These are phyloP conservation scores for Struthio camelus DNA, from an alignment of 2,113 vertebrate genomes.

Conservation along the genomic window DNA sequence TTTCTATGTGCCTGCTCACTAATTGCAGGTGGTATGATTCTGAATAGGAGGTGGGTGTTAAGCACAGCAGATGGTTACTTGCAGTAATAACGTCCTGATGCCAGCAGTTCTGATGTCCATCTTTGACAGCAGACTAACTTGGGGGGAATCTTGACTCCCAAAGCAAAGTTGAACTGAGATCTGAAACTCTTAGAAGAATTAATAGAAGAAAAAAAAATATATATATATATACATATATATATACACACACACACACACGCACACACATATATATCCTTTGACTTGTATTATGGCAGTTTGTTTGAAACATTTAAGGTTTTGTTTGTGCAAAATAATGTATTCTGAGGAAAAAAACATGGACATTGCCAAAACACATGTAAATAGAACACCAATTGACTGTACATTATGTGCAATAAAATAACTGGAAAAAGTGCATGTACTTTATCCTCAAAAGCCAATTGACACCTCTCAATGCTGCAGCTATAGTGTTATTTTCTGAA, in stretches of 20 bases:
- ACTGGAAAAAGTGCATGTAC: slow-evolving; percentile 67
- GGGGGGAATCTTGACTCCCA: neutral
- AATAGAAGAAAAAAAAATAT: neutral
- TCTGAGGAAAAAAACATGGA: slow-evolving; percentile 29
- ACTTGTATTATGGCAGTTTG: slow-evolving; percentile 52
- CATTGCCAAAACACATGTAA: slow-evolving; percentile 61
- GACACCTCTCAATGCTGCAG: slow-evolving; percentile 37
- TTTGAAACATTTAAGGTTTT: slow-evolving; percentile 63
- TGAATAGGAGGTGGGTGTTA: neutral
- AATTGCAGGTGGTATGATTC: slow-evolving; percentile 25
- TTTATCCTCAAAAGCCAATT: slow-evolving; percentile 54
- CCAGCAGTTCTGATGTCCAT: neutral
- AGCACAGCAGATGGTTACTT: neutral
- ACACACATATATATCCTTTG: slow-evolving; percentile 1
- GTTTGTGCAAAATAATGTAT: slow-evolving; percentile 64
- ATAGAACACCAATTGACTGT: slow-evolving; percentile 60
- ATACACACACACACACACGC: neutral
- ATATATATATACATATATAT: neutral
- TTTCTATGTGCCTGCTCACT: slow-evolving; percentile 58
- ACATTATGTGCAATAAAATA: slow-evolving; percentile 71
- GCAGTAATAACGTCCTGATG: neutral
- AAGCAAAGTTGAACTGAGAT: neutral
- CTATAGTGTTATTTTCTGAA: slow-evolving; percentile 59
- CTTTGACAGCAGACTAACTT: neutral
- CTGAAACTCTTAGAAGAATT: slow-evolving; percentile 6